Evolutionary conservation across 1,140 invertebrate genomes (phyloP), one percentile per base, ranked within the genome.

Genomic region (Ladona fulva): DNA sequence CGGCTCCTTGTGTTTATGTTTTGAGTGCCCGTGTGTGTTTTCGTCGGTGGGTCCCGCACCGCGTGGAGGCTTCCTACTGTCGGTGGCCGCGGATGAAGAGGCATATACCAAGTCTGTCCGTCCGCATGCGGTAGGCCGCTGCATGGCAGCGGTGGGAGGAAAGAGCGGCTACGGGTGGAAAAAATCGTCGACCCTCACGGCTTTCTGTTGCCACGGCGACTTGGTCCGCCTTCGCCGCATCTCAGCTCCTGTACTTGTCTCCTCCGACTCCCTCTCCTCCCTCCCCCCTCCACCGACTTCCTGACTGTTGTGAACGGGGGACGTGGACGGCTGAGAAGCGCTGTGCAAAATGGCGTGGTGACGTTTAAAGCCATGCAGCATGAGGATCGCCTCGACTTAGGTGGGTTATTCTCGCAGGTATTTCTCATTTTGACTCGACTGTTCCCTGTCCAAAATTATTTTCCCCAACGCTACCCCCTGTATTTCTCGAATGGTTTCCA

Each of bases 351-450:
- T 66, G 52, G 52, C 52, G 52, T 66, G 52, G 52, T 66, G 52
- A 66, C 52, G 52, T 66, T 66, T 66, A 66, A 66, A 66, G 52
- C 52, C 52, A 66, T 66, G 52, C 52, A 66, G 52, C 52, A 66
- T 66, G 52, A 16, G 52, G 52, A 66, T 66, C 52, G 52, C 14
- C 52, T 66, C 52, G 52, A 66, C 52, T 6, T 66, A 66, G 52
- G 52, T 66, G n/a, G 52, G 52, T 66, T 66, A 66, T 66, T 66
- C 14, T 66, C 52, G 16, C 14, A 66, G 52, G 52, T 19, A 66
- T 66, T 66, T 66, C 52, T 22, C n/a, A 66, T 8, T 5, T 37
- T 37, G 29, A 37, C 29, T 37, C 29, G 1, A 5, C 8, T 8
- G 29, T 37, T 37, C 29, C 29, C 29, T 8, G n/a, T n/a, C n/a